Evolutionary conservation across 35 echinoderm and acorn worm genomes (phyloP).

Genomic region (Ptychodera flava): DNA sequence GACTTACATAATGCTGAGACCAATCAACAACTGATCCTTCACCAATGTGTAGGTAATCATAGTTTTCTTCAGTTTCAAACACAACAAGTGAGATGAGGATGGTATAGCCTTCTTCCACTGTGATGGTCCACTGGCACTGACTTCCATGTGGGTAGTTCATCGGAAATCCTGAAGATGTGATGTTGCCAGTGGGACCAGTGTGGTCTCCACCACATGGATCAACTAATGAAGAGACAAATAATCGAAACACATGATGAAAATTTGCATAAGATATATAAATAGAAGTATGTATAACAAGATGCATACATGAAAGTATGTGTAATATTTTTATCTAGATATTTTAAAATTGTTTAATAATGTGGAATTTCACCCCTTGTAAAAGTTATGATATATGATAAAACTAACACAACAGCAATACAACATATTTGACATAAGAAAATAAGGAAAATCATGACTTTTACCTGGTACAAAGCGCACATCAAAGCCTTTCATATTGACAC

Average conservation of each 20-base stretch:
- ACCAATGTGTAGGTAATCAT: conserved; percentile 79
- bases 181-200: conserved; percentile 35
- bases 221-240: conserved; percentile 40
- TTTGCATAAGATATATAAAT: too few relatives aligned
- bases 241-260: too few relatives aligned
- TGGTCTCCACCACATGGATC: conserved; percentile 70
- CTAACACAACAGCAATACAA: too few relatives aligned
- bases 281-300: too few relatives aligned
- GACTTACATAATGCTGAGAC: neutral
- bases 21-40: neutral
- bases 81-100: conserved; percentile 68
- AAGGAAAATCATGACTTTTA: too few relatives aligned
- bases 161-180: conserved; percentile 55
- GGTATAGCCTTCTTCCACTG: conserved; percentile 34
- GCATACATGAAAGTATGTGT: too few relatives aligned
- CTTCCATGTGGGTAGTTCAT: conserved; percentile 55
- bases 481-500: neutral
- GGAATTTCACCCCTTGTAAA: too few relatives aligned
- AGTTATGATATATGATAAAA: too few relatives aligned
- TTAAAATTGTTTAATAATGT: too few relatives aligned
- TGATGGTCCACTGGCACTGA: conserved; percentile 83
- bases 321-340: too few relatives aligned
- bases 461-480: neutral
- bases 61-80: conserved; percentile 59
- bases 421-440: too few relatives aligned